phyloP scores from a whole-genome alignment of 2,113 vertebrate genomes.

The Rhinolophus ferrumequinum region DNA sequence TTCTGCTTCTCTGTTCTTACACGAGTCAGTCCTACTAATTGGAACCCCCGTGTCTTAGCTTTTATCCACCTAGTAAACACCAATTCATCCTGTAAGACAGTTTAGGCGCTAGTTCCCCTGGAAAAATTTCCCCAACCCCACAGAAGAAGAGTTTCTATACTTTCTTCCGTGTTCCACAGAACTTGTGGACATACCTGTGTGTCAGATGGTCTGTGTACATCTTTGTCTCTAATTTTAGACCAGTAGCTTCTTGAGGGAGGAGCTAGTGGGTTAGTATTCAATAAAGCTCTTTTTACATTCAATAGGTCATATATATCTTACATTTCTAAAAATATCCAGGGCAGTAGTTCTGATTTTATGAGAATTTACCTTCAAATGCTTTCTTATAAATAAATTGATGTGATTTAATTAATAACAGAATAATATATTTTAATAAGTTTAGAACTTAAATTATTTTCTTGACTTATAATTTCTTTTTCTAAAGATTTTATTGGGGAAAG shows the following conservation, averaged over 20 bases:
- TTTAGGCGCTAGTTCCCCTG: background rate
- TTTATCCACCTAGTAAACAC: background rate
- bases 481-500: no score
- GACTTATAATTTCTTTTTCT: background rate
- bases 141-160: background rate
- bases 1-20: background rate
- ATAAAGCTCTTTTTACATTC: background rate
- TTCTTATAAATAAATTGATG: background rate
- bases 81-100: background rate
- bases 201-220: background rate
- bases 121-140: background rate
- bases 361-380: background rate
- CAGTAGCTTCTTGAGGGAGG: background rate
- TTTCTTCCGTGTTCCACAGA: background rate
- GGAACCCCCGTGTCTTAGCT: background rate
- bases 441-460: background rate
- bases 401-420: background rate
- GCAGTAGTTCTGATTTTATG: background rate
- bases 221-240: background rate
- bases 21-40: background rate
- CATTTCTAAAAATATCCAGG: conserved; percentile 1
- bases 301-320: background rate
- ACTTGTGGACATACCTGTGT: background rate
- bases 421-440: background rate
- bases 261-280: background rate